Evolutionary conservation across 2,888 invertebrate species (phyloP), one percentile per base, ranked within the genome.

Genomic region (Acholoe squamosa): DNA sequence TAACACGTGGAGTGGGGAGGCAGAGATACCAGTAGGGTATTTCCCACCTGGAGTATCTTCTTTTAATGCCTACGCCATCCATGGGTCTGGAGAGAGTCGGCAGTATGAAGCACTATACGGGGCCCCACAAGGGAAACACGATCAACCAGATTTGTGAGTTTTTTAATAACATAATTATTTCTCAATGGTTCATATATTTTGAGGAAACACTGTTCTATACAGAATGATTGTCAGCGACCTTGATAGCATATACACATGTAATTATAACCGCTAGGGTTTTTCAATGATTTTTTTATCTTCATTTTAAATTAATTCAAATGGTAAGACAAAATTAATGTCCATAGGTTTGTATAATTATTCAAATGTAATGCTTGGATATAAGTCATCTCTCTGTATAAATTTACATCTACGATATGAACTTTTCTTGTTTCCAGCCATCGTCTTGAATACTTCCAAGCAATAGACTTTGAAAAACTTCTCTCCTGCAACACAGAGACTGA

Each of bases 1-100:
- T 25, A 93, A 95, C 16, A 92, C 91, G n/a, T 96, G 96, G 96
- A 93, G 92, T 33, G 96, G 96, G 33, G 91, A 92, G 34, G 96
- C 96, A 0, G 93, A 94, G 54, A 95, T 97, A 86, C 96, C 96
- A 0, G 91, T 94, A 7, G 94, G 94, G 0, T 96, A 96, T 93
- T 95, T 97, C 84, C 96, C 96, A 22, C 94, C 94, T 14, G 93
- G 93, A 84, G 95, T 96, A 7, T 94, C 95, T 56, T 96, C 95
- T 91, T 96, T 97, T 93, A 97, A 97, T 93, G 96, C 96, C 5
- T 97, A 96, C 93, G 96, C 96, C 76, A 96, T 96, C 67, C 96
- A 96, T 92, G 96, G 96, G 0, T 94, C 94, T 16, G 96, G 94
- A 0, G 93, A 93, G 0, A 93, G 94, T 7, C 93, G 96, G 16